Base-by-base conservation (phyloP, 2,797 vertebrate species). In the Propithecus deckenii region DNA sequence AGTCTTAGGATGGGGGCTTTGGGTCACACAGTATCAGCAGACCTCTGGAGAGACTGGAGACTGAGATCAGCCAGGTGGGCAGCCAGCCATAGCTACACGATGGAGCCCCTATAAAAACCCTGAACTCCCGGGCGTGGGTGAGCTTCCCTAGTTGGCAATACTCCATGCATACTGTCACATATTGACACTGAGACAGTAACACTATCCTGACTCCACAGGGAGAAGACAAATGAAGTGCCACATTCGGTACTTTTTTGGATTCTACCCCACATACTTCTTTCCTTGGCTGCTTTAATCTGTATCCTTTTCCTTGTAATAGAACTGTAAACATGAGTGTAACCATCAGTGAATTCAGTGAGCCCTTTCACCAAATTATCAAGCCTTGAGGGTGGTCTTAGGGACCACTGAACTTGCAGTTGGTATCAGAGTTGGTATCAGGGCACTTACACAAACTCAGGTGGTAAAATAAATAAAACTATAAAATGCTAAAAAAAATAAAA, bases 231-330 rank as follows among this genome's bases (percentile, higher is more conserved):
- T 80, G 72, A 90, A 87, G 38, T 67, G 94, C 75, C 43, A 10
- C 57, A 67, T 88, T 12, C 91, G 78, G 35, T 69, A 89, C 18
- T 78, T 87, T 86, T 55, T 84, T 71, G 13, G 28, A 92, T 57
- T 90, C 67, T 93, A 59, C 35, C 61, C 83, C 61, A 57, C 10
- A 6, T 23, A 46, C 11, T 90, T 92, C 28, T 57, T 87, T 61
- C 55, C 71, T 52, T 78, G 91, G 65, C 6, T 81, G n/a, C 86
- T 92, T 78, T 88, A 91, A 91, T 85, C 41, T 97, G 28, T 71
- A 84, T 32, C 38, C n/a, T 17, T 86, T 93, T 63, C 38, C 55
- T 46, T 50, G 8, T 38, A 84, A 89, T 84, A 92, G 86, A 89
- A 84, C 22, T 52, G 17, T 61, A 96, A 86, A 43, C 52, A 86